Conservation (phyloP, 1,140 invertebrate genomes). For the Drosophila mauritiana region DNA sequence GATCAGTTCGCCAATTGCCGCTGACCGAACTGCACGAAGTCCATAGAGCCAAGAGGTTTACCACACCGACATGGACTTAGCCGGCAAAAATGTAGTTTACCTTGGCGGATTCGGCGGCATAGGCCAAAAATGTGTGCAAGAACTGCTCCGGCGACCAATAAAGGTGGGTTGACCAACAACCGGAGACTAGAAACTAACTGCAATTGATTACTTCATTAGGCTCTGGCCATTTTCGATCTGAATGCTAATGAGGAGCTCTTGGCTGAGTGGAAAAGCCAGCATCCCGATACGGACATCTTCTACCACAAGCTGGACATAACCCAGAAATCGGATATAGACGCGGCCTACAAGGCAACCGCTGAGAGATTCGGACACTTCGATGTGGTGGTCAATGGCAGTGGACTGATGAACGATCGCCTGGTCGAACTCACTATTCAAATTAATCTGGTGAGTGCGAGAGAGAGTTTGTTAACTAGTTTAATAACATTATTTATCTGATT, state of each 20-base stretch:
- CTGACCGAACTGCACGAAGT: constrained; percentile 19
- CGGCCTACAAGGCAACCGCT: constrained; percentile 54
- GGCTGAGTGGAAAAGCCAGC: constrained; percentile 24
- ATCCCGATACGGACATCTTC: constrained; percentile 32
- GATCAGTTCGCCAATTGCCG: constrained; percentile 21
- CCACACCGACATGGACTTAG: constrained; percentile 59
- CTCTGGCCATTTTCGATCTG: constrained; percentile 69
- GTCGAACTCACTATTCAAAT: constrained; percentile 60
- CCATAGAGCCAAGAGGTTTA: background rate
- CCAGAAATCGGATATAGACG: constrained; percentile 52
- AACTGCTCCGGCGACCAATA: constrained; percentile 48
- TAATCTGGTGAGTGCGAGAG: constrained; percentile 48
- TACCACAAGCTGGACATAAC: constrained; percentile 69
- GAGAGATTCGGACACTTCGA: constrained; percentile 57
- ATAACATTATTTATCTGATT: background rate
- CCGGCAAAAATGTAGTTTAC: constrained; percentile 78
- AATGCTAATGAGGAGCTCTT: constrained; percentile 41
- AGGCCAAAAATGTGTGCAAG: constrained; percentile 61
- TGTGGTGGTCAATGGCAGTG: constrained; percentile 70
- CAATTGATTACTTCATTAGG: constrained; percentile 27
- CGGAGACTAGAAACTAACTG: background rate
- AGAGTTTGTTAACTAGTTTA: background rate
- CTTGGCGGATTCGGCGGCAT: constrained; percentile 81
- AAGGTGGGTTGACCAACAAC: constrained; percentile 37
- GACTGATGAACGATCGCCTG: constrained; percentile 63